Percentiles rank a stretch among this genome's conserved stretches.
Evolutionary conservation across 2,113 vertebrate genomes (phyloP).

Genomic region (Phylloscopus whistleri): DNA sequence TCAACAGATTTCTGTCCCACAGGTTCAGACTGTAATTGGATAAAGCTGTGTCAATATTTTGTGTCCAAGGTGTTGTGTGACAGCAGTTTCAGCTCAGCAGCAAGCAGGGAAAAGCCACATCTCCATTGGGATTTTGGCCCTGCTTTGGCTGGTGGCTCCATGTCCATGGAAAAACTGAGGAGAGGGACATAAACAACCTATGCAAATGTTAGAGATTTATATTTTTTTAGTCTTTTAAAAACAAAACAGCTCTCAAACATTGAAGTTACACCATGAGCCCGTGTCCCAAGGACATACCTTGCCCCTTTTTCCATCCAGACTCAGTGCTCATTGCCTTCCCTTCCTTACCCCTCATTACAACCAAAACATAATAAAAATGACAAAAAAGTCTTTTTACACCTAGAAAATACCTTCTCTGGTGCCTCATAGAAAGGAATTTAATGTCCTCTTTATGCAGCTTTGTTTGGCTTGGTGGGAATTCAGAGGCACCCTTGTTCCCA

Average conservation of each 20-base stretch:
- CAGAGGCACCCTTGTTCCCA: background rate
- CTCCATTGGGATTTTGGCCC: background rate
- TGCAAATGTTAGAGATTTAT: background rate
- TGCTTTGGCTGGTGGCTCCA: background rate
- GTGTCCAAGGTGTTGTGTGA: background rate
- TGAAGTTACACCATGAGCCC: background rate
- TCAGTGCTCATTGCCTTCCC: background rate
- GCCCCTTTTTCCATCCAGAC: background rate
- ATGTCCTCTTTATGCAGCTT: background rate
- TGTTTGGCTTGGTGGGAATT: background rate
- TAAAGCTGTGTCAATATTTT: slow-evolving; percentile 14
- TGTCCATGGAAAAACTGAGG: background rate
- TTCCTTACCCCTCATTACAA: background rate
- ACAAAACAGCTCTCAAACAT: background rate
- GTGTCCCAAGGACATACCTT: background rate
- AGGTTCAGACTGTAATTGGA: background rate
- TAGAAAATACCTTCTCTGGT: background rate
- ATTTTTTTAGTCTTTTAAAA: background rate
- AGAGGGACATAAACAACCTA: background rate
- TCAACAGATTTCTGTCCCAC: background rate
- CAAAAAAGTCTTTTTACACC: background rate
- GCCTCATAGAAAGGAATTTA: background rate
- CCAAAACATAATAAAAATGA: background rate
- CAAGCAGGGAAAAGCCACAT: background rate
- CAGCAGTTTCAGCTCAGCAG: background rate